Base-by-base conservation (phyloP, 2,797 vertebrate genomes). In the Pteropus rufus region DNA sequence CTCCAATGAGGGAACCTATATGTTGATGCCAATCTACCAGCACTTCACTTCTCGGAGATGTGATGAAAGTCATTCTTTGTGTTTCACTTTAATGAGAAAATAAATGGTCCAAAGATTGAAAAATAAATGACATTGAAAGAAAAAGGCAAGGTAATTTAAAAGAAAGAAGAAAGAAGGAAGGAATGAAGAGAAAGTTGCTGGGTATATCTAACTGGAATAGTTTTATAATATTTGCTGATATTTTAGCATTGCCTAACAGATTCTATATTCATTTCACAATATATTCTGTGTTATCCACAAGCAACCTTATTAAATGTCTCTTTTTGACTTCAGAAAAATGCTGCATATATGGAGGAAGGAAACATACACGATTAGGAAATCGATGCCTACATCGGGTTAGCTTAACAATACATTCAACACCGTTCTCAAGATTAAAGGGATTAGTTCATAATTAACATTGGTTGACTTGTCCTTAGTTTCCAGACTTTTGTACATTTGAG, bases 51-150 rank as follows among this genome's bases (percentile, higher is more conserved):
- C 34, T 96, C 72, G 80, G 44, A 77, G 80, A 56, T 52, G 64
- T 83, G 90, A 96, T 94, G 96, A 94, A 97, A 96, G 58, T 54
- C 64, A 93, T 94, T 97, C 89, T 87, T 97, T 96, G 93, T 86
- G 89, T 95, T 97, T 95, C 83, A 96, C 89, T 96, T 97, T 97
- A 97, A 97, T 96, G 94, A 89, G 64, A 96, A 98, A 98, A 95
- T 96, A 98, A 98, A 97, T 97, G 94, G 93, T 80, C 81, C 89
- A 97, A 96, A 97, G 91, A 97, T 96, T 83, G 96, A 96, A 97
- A 97, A 97, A 91, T 97, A 96, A 97, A 96, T 97, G 93, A 90
- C 94, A 95, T 23, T 92, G 94, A 93, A 97, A 93, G 87, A 69
- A 90, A 92, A 96, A 96, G 93, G 36, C 95, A 95, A 94, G 62